Base-by-base conservation (phyloP, 2,113 vertebrate species). In the Halcyon senegalensis region DNA sequence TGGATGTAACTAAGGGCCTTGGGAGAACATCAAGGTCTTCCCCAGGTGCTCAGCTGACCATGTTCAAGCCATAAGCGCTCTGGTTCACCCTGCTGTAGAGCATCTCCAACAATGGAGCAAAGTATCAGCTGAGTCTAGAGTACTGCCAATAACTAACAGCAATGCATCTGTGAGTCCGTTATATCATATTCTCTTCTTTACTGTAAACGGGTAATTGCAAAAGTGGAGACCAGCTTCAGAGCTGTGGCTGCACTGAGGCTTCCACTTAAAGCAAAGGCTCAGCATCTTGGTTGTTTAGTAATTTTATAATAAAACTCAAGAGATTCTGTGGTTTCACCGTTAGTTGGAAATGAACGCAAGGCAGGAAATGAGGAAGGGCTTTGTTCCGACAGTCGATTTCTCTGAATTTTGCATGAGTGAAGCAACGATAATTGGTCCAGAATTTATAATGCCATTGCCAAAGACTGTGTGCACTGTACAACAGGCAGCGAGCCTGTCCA, bases 301-400 rank as follows among this genome's bases (percentile, higher is more conserved):
- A 90, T 90, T 94, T 94, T 77, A 55, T 46, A 74, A 83, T 77
- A 91, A 91, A 94, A 93, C 92, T 86, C 78, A 55, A 67, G 88
- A 93, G 85, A 93, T 73, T 88, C 67, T 2, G 8, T 24, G 35
- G 72, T 95, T 91, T 56, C 83, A 59, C 55, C 43, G 24, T 46
- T 18, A 69, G 82, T 0, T 80, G 68, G 37, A 91, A 95, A 93
- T 39, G 23, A 64, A 81, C 0, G 3, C 25, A 41, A 8, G 19
- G 62, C 50, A 91, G 89, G 44, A 93, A 93, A 84, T 2, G 10
- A 75, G 67, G 60, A 79, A 84, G 23, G 21, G 59, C 27, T 93
- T 85, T 67, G n/a, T 55, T 91, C 62, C 0, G 0, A 31, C 35
- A 35, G 60, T 62, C 25, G 1, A 82, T 83, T 83, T 85, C 28